phyloP scores from a whole-genome alignment of 2,113 vertebrate species.

The Esox niger region DNA sequence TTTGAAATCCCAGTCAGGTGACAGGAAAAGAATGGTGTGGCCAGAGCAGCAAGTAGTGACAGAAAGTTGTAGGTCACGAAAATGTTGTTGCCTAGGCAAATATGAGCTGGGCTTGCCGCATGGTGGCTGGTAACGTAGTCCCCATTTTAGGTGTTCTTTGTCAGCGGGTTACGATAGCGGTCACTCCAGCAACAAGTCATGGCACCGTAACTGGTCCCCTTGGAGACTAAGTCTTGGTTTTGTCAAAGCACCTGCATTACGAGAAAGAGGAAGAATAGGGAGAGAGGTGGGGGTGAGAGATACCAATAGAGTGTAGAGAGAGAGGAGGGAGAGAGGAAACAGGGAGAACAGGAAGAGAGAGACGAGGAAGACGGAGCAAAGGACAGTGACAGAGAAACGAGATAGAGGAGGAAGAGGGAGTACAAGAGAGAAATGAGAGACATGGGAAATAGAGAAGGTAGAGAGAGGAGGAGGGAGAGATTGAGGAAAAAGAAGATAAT shows the following conservation, averaged over 20 bases:
- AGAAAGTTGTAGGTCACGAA: conserved; percentile 23
- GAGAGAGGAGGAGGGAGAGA: too few species aligned
- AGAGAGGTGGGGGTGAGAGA: neutral
- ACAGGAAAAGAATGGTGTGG: conserved; percentile 17
- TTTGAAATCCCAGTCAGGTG: conserved; percentile 26
- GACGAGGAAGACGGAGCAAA: neutral
- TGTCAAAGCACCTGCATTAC: conserved; percentile 21
- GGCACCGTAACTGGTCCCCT: conserved; percentile 24
- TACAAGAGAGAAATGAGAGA: neutral
- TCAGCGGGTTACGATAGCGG: conserved; percentile 47
- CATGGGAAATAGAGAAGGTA: too few species aligned
- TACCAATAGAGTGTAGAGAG: neutral
- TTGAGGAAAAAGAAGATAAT: neutral
- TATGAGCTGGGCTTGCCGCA: conserved; percentile 55
- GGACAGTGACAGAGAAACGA: neutral
- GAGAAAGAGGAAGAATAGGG: conserved; percentile 1
- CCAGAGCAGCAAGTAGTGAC: conserved; percentile 19
- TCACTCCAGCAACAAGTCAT: conserved; percentile 61
- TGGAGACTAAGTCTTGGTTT: conserved; percentile 5
- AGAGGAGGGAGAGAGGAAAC: neutral
- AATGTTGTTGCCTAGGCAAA: conserved; percentile 36
- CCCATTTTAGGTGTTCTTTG: conserved; percentile 68
- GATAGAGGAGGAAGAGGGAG: neutral
- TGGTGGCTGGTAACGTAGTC: conserved; percentile 31
- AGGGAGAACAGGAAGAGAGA: neutral